Evolutionary conservation across 2,888 invertebrate genomes (phyloP), one percentile per base, ranked within the genome.

Genomic region (Epinotia bilunana): DNA sequence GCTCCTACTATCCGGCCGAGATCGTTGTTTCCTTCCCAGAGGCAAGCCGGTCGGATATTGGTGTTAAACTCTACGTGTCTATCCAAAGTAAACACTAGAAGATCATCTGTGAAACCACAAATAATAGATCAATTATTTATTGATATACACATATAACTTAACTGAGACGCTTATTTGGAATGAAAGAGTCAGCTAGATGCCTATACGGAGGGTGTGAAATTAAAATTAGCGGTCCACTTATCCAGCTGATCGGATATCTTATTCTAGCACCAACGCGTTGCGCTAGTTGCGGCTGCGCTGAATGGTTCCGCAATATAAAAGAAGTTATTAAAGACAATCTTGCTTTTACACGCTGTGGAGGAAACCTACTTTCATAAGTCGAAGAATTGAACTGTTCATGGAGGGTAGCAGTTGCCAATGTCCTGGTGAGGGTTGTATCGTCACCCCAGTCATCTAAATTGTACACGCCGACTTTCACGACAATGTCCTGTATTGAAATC

Each of bases 21-120:
- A 16, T 92, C 89, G 0, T 82, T 79, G 49, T 91, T 85, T 0
- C 92, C 92, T 2, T 83, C 86, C 96, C 96, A 96, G 0, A 96
- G 87, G 78, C 96, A 96, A 53, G 95, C 92, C 0, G 95, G 95
- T 49, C 94, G 88, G 58, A 96, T 95, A 78, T 87, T 91, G 3
- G 86, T 83, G 39, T 89, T 95, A 77, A 94, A 95, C 68, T 92
- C 87, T 0, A 95, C 94, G 0, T 86, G 82, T n/a, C 88, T 88
- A 4, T 90, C 86, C 58, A 96, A 82, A 7, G 94, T 93, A 6
- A 96, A 79, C 11, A 96, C 82, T 0, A 95, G 90, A 55, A 96
- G 89, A 81, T 96, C 96, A 76, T 94, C 92, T 95, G 89, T 3
- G 90, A 86, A 72, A 58, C 80, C 63, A 61, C 11, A 70, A 60